Percentiles rank a stretch among this genome's conserved stretches.
Conservation (phyloP, 1,140 invertebrate species). For the Ceratoteleas bidentatus region DNA sequence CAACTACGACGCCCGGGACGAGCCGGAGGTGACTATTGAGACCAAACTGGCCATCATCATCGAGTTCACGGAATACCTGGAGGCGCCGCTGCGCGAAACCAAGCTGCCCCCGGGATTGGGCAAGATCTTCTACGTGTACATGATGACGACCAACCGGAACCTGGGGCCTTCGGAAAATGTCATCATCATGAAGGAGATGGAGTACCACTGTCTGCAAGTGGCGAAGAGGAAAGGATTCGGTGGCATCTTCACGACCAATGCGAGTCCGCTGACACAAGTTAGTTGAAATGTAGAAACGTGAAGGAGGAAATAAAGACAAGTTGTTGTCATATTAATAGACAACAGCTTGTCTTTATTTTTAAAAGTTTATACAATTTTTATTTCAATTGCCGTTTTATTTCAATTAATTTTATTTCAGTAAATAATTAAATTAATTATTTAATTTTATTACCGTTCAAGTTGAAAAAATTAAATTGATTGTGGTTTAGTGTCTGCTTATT, state of each 20-base stretch:
- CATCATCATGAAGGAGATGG: constrained; percentile 88
- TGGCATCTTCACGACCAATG: constrained; percentile 92
- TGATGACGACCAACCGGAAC: constrained; percentile 89
- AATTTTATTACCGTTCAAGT: too few species aligned
- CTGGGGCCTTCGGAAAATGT: constrained; percentile 88
- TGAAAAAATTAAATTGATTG: too few species aligned
- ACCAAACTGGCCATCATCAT: constrained; percentile 88
- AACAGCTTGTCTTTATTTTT: constrained; percentile 91
- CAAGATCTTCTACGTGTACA: constrained; percentile 89
- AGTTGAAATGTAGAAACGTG: constrained; percentile 84
- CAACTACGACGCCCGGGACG: constrained; percentile 90
- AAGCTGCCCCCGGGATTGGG: constrained; percentile 85
- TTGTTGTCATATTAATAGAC: constrained; percentile 91
- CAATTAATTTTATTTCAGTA: constrained; percentile 85
- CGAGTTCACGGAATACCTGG: constrained; percentile 89
- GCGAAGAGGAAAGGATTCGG: constrained; percentile 85
- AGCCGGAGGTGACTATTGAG: constrained; percentile 86
- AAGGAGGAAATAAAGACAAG: constrained; percentile 88
- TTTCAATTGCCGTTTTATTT: too few species aligned
- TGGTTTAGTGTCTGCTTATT: too few species aligned
- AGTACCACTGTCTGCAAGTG: constrained; percentile 86
- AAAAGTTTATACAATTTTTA: too few species aligned
- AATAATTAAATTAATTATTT: too few species aligned
- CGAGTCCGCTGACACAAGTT: constrained; percentile 91
- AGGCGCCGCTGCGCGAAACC: constrained; percentile 86